Percentiles rank a stretch among this genome's conserved stretches.
These are phyloP conservation scores for Noctilio leporinus DNA, from an alignment of 2,113 vertebrate genomes.

Conservation along the genomic window DNA sequence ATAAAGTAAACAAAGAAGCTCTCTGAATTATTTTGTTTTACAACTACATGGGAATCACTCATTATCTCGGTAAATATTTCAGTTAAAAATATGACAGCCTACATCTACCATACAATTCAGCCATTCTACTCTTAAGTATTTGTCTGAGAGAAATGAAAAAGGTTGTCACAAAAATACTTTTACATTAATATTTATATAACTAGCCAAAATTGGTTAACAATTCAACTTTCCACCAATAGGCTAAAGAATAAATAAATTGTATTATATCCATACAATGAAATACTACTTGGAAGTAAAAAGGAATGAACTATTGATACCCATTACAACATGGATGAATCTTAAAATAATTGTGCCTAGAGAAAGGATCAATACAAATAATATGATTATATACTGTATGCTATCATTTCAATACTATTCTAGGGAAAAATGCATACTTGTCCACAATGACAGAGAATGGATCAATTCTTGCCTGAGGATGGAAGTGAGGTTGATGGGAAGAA, in stretches of 20 bases:
- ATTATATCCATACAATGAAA: not conserved
- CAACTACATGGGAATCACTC: not conserved
- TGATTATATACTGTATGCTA: not conserved
- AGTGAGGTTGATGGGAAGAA: not conserved
- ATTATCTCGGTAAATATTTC: not conserved
- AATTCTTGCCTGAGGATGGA: not conserved
- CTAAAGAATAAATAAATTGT: not conserved
- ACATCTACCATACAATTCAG: not conserved
- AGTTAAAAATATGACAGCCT: not conserved
- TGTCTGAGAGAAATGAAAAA: not conserved
- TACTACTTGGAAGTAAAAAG: not conserved
- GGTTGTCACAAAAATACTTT: not conserved
- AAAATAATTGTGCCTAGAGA: not conserved
- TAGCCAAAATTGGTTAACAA: not conserved
- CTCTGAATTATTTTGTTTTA: not conserved
- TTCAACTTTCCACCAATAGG: not conserved
- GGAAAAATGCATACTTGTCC: not conserved
- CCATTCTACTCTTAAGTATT: not conserved
- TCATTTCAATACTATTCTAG: not conserved
- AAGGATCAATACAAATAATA: not conserved
- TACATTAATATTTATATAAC: not conserved
- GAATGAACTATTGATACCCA: not conserved
- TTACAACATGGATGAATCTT: not conserved
- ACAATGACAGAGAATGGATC: not conserved
- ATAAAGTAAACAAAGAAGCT: not conserved